Evolutionary conservation across 2,113 vertebrate genomes (phyloP).

Genomic region (Glaucidium brasilianum): DNA sequence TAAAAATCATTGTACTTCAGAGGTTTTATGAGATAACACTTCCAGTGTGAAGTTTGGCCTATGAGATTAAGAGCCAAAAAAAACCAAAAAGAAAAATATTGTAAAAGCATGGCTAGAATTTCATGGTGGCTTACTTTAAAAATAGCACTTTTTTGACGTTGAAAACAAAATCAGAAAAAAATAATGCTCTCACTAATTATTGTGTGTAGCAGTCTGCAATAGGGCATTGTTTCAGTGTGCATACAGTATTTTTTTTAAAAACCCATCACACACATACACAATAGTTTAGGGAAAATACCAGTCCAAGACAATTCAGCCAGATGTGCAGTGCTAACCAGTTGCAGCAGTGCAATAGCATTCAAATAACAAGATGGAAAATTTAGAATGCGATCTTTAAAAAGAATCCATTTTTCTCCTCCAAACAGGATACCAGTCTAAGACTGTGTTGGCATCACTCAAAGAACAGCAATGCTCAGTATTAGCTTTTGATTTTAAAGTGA

Average conservation of each 20-base stretch:
- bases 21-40: conserved; percentile 42
- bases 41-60: neutral
- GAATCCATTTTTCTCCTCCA: conserved; percentile 43
- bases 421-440: conserved; percentile 23
- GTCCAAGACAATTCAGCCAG: conserved; percentile 64
- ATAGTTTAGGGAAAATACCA: conserved; percentile 68
- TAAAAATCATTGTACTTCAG: neutral
- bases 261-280: conserved; percentile 56
- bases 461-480: neutral
- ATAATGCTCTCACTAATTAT: conserved; percentile 56
- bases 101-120: conserved; percentile 52
- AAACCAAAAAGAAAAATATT: conserved; percentile 9
- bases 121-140: conserved; percentile 59
- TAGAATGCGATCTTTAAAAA: conserved; percentile 52
- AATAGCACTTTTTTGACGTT: conserved; percentile 50
- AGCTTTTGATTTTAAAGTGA: conserved; percentile 19
- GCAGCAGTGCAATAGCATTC: conserved; percentile 48
- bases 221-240: conserved; percentile 57
- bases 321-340: conserved; percentile 71
- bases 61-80: conserved; percentile 22
- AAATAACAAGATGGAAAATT: conserved; percentile 60
- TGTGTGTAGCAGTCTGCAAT: conserved; percentile 58
- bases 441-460: neutral
- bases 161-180: conserved; percentile 63
- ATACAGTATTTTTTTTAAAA: conserved; percentile 30